Percentiles rank a stretch among this genome's conserved stretches.
Evolutionary conservation across 2,797 vertebrate species (phyloP).

Genomic region (Lophius americanus): DNA sequence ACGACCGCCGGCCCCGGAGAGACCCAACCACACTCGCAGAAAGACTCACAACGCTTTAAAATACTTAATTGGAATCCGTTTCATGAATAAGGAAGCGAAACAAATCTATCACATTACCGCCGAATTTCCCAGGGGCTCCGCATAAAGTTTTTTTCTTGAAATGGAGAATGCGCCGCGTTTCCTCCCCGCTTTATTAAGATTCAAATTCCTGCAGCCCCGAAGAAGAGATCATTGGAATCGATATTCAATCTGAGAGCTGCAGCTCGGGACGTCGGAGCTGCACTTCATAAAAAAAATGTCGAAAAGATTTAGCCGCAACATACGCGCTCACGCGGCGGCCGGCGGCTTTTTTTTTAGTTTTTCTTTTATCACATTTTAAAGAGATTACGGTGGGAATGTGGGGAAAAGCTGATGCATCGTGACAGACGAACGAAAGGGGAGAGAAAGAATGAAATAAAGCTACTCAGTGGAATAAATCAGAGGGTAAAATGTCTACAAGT

Average conservation of each 20-base stretch:
- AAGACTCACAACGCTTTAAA: conserved; percentile 33
- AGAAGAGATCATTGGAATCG: conserved; percentile 71
- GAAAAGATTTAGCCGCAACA: conserved; percentile 63
- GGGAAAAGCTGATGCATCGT: conserved; percentile 24
- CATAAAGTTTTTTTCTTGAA: conserved; percentile 45
- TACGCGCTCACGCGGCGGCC: conserved; percentile 34
- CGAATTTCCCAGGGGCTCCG: conserved; percentile 50
- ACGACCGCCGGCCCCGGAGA: conserved; percentile 38
- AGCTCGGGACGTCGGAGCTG: conserved; percentile 39
- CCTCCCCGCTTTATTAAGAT: conserved; percentile 57
- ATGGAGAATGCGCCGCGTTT: conserved; percentile 51
- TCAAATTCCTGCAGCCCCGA: conserved; percentile 56
- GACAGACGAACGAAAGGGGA: background rate
- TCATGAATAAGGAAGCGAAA: conserved; percentile 44
- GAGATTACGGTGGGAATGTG: conserved; percentile 34
- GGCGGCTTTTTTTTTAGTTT: conserved; percentile 1
- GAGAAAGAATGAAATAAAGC: conserved; percentile 6
- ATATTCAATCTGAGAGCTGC: conserved; percentile 65
- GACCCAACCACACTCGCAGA: conserved; percentile 42
- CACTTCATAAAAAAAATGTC: conserved; percentile 68
- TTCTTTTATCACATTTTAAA: conserved; percentile 50
- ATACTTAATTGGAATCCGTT: conserved; percentile 42
- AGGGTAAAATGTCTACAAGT: background rate
- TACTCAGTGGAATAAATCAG: background rate
- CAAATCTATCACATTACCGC: conserved; percentile 53